These are phyloP conservation scores for Rhamphomyia laevipes DNA, from an alignment of 2,888 invertebrate genomes.

Conservation along the genomic window DNA sequence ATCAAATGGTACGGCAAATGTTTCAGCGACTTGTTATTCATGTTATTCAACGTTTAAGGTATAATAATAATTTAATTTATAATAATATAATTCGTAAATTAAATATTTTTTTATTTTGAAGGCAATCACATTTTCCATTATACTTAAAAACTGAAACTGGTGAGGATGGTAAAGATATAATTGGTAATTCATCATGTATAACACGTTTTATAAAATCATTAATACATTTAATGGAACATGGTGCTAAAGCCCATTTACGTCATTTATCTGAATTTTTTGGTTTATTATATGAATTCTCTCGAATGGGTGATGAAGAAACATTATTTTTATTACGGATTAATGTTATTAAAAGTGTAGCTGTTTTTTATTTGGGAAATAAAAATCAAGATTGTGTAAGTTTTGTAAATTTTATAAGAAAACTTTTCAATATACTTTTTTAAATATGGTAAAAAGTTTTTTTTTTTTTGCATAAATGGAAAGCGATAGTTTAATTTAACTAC, in stretches of 20 bases:
- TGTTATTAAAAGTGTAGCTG: constrained; percentile 80
- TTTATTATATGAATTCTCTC: constrained; percentile 83
- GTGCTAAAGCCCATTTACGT: constrained; percentile 72
- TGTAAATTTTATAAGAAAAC: too few species aligned
- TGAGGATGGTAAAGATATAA: constrained; percentile 34
- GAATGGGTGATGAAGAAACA: constrained; percentile 90
- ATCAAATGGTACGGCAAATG: constrained; percentile 95
- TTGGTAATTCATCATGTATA: constrained; percentile 76
- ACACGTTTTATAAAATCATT: constrained; percentile 86
- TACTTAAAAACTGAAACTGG: constrained; percentile 47
- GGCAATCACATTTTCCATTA: constrained; percentile 46
- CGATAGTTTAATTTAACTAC: too few species aligned
- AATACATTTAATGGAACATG: constrained; percentile 74
- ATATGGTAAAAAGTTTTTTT: too few species aligned
- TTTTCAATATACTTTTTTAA: neutral
- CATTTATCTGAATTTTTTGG: constrained; percentile 90
- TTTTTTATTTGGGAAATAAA: constrained; percentile 84
- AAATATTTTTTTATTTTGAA: constrained; percentile 23
- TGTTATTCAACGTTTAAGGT: constrained; percentile 82
- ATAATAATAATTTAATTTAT: constrained; percentile 1
- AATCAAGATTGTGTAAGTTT: constrained; percentile 51
- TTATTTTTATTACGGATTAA: constrained; percentile 76
- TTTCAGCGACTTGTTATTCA: constrained; percentile 91
- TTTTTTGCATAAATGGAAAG: neutral
- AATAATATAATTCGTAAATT: neutral